Percentiles rank a stretch among this genome's conserved stretches.
These are phyloP conservation scores for Varecia variegata DNA, from an alignment of 2,797 vertebrate species.

Conservation along the genomic window DNA sequence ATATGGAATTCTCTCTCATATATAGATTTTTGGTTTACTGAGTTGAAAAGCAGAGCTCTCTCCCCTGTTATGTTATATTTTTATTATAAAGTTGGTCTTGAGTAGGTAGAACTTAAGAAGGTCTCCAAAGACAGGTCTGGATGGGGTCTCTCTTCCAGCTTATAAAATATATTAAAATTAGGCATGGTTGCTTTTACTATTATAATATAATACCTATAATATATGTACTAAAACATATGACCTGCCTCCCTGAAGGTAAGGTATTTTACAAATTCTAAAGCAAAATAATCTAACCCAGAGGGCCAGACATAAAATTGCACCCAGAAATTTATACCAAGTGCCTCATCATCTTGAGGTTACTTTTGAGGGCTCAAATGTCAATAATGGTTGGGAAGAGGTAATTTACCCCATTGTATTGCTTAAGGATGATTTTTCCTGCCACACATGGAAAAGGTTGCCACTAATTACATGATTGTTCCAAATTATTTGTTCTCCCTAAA, in stretches of 20 bases:
- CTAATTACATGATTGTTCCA: constrained; percentile 59
- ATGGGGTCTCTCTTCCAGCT: not conserved
- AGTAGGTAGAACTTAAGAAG: constrained; percentile 18
- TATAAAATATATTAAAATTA: constrained; percentile 19
- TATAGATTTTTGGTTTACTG: constrained; percentile 55
- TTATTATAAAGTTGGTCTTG: constrained; percentile 14
- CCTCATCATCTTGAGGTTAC: constrained; percentile 50
- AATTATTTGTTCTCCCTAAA: constrained; percentile 51
- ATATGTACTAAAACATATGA: not conserved
- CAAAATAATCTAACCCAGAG: constrained; percentile 33
- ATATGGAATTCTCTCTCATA: constrained; percentile 43
- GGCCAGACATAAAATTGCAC: constrained; percentile 54
- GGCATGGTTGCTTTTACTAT: not conserved
- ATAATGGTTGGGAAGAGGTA: constrained; percentile 35
- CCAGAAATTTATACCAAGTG: constrained; percentile 55
- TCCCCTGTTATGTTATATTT: constrained; percentile 5
- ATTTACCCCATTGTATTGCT: constrained; percentile 54
- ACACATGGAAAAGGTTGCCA: constrained; percentile 61
- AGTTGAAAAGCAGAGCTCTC: not conserved
- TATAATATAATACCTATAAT: constrained; percentile 28
- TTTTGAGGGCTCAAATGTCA: constrained; percentile 38
- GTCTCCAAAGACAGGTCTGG: not conserved
- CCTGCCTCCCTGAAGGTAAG: not conserved
- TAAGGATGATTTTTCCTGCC: constrained; percentile 40
- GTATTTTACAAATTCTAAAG: constrained; percentile 64